phyloP scores from a whole-genome alignment of 2,888 invertebrate genomes.

The Phyllotreta striolata region DNA sequence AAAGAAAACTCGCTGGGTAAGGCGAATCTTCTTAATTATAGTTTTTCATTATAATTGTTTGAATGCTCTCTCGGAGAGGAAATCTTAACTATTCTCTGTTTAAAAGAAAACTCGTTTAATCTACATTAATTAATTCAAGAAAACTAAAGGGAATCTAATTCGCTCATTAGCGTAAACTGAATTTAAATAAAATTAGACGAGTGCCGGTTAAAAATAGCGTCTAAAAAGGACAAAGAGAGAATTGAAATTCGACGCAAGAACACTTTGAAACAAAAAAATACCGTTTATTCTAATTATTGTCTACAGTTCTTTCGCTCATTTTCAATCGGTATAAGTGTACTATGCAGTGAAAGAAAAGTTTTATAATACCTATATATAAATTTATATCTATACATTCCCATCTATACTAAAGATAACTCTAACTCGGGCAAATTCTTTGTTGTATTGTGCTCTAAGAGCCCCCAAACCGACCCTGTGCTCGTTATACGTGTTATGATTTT shows the following conservation, averaged over 20 bases:
- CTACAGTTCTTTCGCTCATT: neutral
- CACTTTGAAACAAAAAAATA: slow-evolving; percentile 14
- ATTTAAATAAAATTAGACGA: slow-evolving; percentile 16
- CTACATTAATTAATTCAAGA: slow-evolving; percentile 1
- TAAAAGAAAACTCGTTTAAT: neutral
- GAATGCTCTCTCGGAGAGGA: no score
- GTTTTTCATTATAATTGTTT: no score
- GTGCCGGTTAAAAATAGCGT: neutral
- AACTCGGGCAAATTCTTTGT: neutral
- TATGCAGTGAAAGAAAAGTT: no score
- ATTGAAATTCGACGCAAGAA: slow-evolving; percentile 17
- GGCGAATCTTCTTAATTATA: no score
- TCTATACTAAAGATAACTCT: neutral
- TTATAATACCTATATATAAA: no score
- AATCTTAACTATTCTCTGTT: no score
- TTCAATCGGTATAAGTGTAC: no score
- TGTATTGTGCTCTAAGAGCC: neutral
- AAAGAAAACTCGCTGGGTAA: no score
- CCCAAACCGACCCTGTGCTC: slow-evolving; percentile 6
- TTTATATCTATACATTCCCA: neutral
- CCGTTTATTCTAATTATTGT: slow-evolving; percentile 21
- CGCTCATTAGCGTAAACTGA: slow-evolving; percentile 8
- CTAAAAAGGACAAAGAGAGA: slow-evolving; percentile 3
- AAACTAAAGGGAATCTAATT: slow-evolving; percentile 10
- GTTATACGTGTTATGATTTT: slow-evolving; percentile 52